Evolutionary conservation across 1,140 invertebrate species (phyloP).

Genomic region (Trichoplusia ni): DNA sequence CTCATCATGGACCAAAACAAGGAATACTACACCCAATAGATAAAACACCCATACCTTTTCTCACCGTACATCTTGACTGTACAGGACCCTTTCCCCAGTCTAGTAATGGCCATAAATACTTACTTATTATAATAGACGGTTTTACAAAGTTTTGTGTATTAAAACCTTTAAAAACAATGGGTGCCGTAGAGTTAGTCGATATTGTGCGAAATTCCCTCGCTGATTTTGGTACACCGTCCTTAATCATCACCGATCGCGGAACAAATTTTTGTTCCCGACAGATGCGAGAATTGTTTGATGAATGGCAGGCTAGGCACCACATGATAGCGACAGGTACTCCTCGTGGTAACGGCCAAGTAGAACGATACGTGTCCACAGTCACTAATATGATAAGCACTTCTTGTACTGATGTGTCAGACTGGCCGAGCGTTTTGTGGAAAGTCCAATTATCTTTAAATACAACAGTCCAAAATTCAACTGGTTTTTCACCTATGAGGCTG

Average conservation of each 20-base stretch:
- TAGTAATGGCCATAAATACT: constrained; percentile 35
- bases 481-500: constrained; percentile 47
- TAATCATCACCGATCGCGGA: constrained; percentile 46
- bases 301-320: not conserved
- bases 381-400: not conserved
- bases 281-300: constrained; percentile 37
- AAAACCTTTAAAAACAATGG: constrained; percentile 2
- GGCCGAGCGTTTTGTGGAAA: constrained; percentile 59
- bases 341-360: not conserved
- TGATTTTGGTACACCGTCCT: not conserved
- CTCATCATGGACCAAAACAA: constrained; percentile 36
- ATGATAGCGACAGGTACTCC: constrained; percentile 1
- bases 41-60: constrained; percentile 46
- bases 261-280: constrained; percentile 51
- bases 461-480: constrained; percentile 52
- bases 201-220: constrained; percentile 33
- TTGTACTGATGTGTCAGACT: constrained; percentile 27
- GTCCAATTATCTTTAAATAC: constrained; percentile 57
- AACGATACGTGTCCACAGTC: not conserved
- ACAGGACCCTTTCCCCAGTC: constrained; percentile 37
- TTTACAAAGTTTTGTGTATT: constrained; percentile 52
- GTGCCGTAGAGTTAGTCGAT: not conserved
- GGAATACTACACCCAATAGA: constrained; percentile 44
- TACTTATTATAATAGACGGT: constrained; percentile 39
- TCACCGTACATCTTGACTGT: constrained; percentile 50